Base-by-base conservation (phyloP, 2,113 vertebrate genomes). In the Noctilio leporinus region DNA sequence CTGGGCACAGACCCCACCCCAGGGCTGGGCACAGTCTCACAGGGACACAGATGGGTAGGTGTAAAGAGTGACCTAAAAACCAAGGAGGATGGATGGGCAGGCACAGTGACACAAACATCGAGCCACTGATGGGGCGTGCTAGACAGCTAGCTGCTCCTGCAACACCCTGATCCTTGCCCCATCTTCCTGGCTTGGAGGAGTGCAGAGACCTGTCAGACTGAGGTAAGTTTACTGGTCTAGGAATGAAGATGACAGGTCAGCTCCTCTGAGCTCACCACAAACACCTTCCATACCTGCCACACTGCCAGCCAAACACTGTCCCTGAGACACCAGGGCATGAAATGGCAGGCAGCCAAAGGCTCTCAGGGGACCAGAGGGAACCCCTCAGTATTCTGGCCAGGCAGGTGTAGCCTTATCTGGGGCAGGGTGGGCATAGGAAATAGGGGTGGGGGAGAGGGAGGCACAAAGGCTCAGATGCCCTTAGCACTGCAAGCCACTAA, bases 111-210 rank as follows among this genome's bases (percentile, higher is more conserved):
- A 64, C 22, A 15, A 69, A 69, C 30, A 57, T 47, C 55, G 24
- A 11, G 77, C 30, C 43, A 83, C 22, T 43, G 59, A 22, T 20
- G 40, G 40, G 51, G 75, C 51, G 75, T 4, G 1, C 26, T 35
- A 35, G 72, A 35, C 7, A 65, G 57, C 57, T 22, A 40, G 33
- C 49, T 35, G 28, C 6, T 20, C n/a, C 30, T 67, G 28, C 45
- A 8, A 53, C 43, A 72, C 55, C 2, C 11, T 0, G 5, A 65
- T 7, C 22, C 3, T n/a, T 7, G 2, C 35, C 55, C 28, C 0
- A 15, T 8, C 67, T 47, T 62, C 19, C 4, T 3, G 47, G 38
- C 64, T 51, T 45, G 20, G 69, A 47, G 38, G 22, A 33, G 14
- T 1, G 0, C 47, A 24, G 78, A 55, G 43, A 11, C 33, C 22